Conservation (phyloP, 2,888 invertebrate genomes). For the Priocnemis perturbator region DNA sequence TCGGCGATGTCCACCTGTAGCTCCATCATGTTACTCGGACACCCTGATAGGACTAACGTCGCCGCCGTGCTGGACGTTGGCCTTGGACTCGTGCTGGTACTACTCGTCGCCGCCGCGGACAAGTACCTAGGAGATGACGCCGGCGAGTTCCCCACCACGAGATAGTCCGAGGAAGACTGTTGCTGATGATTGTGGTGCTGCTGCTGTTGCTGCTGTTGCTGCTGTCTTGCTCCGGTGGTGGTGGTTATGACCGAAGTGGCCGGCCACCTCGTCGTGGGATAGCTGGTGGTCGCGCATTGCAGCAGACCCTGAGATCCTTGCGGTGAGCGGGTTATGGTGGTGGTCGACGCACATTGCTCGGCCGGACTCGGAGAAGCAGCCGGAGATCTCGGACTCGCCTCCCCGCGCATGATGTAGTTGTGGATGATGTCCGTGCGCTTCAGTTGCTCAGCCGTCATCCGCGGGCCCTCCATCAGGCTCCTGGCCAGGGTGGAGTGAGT, state of each 20-base stretch:
- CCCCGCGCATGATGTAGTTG: slow-evolving; percentile 91
- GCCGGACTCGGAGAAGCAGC: slow-evolving; percentile 75
- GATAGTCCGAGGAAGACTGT: slow-evolving; percentile 74
- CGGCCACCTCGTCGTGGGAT: slow-evolving; percentile 64
- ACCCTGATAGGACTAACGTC: slow-evolving; percentile 70
- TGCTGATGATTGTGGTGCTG: slow-evolving; percentile 63
- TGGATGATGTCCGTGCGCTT: slow-evolving; percentile 95
- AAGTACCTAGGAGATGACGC: slow-evolving; percentile 75
- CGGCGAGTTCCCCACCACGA: slow-evolving; percentile 70
- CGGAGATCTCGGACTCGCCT: slow-evolving; percentile 75
- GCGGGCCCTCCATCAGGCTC: slow-evolving; percentile 93
- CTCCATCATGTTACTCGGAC: slow-evolving; percentile 80
- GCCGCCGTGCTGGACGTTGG: slow-evolving; percentile 70
- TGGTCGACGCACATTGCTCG: slow-evolving; percentile 77
- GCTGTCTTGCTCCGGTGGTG: slow-evolving; percentile 75
- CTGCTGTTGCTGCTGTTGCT: slow-evolving; percentile 71
- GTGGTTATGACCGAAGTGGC: slow-evolving; percentile 81
- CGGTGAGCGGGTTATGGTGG: slow-evolving; percentile 71
- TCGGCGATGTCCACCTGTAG: slow-evolving; percentile 90
- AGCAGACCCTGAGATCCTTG: slow-evolving; percentile 67
- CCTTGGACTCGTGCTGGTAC: slow-evolving; percentile 68
- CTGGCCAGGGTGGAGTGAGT: slow-evolving; percentile 93
- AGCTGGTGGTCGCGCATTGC: slow-evolving; percentile 67
- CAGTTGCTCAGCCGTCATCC: slow-evolving; percentile 94
- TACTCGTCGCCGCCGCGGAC: slow-evolving; percentile 70